These are phyloP conservation scores for Pipistrellus kuhlii DNA, from an alignment of 2,797 vertebrate genomes.

Conservation along the genomic window DNA sequence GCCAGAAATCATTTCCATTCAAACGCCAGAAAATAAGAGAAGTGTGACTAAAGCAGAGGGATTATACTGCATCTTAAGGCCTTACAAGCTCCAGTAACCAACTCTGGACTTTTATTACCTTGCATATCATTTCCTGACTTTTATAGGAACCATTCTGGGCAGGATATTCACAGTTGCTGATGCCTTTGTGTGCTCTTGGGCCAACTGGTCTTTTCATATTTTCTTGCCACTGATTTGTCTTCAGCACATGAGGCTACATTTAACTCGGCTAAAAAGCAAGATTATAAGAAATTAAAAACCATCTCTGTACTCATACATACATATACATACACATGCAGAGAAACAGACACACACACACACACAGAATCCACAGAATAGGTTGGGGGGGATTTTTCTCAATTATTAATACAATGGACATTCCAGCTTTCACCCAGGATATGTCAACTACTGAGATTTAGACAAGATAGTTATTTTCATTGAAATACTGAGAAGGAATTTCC, in stretches of 20 bases:
- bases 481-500: background rate
- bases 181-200: background rate
- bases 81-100: slow-evolving; percentile 37
- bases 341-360: background rate
- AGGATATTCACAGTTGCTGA: slow-evolving; percentile 15
- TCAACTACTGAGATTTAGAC: background rate
- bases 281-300: background rate
- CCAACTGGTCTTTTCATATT: slow-evolving; percentile 12
- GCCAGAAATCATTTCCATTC: slow-evolving; percentile 39
- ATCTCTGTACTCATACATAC: background rate
- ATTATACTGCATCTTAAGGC: background rate
- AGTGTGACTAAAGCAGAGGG: slow-evolving; percentile 8
- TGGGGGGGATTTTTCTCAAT: background rate
- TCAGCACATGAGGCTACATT: background rate
- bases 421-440: background rate
- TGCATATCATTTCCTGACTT: slow-evolving; percentile 40
- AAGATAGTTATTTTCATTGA: slow-evolving; percentile 6
- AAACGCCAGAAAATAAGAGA: slow-evolving; percentile 19
- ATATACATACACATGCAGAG: background rate
- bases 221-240: background rate
- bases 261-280: slow-evolving; percentile 48
- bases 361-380: background rate
- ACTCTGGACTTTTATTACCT: slow-evolving; percentile 39
- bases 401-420: background rate
- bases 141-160: background rate